Percentiles rank a stretch among this genome's conserved stretches.
phyloP scores from a whole-genome alignment of 2,888 invertebrate genomes.

The Drosophila multiciliata region DNA sequence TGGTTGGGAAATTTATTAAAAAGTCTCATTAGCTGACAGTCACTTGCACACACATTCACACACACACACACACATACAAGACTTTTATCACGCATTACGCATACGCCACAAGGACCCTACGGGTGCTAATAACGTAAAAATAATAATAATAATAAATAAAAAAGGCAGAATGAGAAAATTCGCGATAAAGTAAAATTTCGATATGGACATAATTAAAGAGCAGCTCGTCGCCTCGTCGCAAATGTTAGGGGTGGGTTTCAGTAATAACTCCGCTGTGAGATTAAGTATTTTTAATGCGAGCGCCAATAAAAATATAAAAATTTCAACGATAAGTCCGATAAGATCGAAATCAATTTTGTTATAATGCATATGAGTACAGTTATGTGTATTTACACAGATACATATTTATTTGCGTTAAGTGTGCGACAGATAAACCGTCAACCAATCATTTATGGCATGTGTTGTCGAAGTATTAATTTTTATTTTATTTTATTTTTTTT shows the following conservation, averaged over 20 bases:
- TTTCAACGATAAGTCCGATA: constrained; percentile 76
- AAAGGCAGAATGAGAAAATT: constrained; percentile 45
- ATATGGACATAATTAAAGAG: constrained; percentile 77
- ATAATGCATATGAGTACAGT: constrained; percentile 46
- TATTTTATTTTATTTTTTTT: constrained; percentile 35
- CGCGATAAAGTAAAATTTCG: constrained; percentile 80
- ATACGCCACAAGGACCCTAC: constrained; percentile 73
- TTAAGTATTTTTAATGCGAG: constrained; percentile 82
- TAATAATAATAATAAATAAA: constrained; percentile 61
- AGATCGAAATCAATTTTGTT: constrained; percentile 75
- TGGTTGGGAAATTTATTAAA: constrained; percentile 78
- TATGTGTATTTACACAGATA: constrained; percentile 8
- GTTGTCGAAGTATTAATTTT: constrained; percentile 42
- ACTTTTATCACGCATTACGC: constrained; percentile 75
- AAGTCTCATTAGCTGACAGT: constrained; percentile 76
- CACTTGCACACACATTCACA: constrained; percentile 28
- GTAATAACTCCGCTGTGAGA: constrained; percentile 71
- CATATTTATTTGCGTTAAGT: constrained; percentile 2
- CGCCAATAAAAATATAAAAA: constrained; percentile 77
- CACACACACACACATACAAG: constrained; percentile 22
- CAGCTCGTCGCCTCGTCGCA: constrained; percentile 18
- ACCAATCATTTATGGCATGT: constrained; percentile 56
- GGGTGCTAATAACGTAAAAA: constrained; percentile 79
- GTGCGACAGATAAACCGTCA: constrained; percentile 49
- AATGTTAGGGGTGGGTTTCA: constrained; percentile 33